Conservation (phyloP, 2,888 invertebrate species). For the Phortica okadai region DNA sequence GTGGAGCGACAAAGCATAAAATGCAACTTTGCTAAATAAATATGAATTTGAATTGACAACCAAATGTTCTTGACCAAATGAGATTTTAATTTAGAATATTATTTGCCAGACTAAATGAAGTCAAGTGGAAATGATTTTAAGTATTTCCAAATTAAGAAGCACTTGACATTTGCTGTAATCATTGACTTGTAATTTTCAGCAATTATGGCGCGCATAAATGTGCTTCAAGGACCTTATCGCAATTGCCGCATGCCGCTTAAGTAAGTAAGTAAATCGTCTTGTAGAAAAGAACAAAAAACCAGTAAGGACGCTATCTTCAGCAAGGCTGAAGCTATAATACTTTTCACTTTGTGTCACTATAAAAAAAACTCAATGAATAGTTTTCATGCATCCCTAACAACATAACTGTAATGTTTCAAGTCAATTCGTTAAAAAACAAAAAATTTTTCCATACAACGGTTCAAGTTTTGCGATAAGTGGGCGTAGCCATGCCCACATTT, state of each 20-base stretch:
- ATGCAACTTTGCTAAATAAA: not conserved
- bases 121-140: not conserved
- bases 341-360: no score
- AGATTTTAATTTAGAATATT: not conserved
- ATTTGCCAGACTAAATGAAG: slow-evolving; percentile 5
- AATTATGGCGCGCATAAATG: not conserved
- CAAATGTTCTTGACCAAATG: slow-evolving; percentile 3
- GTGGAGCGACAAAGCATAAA: not conserved
- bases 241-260: not conserved
- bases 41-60: not conserved
- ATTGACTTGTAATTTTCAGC: not conserved
- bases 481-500: no score
- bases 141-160: not conserved
- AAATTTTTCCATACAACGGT: no score
- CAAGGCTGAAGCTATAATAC: no score
- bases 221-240: not conserved
- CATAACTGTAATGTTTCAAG: no score
- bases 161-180: not conserved
- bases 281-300: no score
- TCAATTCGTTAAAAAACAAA: no score
- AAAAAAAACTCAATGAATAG: no score
- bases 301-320: no score
- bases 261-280: not conserved
- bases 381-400: no score
- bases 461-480: no score